Percentiles rank a stretch among this genome's conserved stretches.
These are phyloP conservation scores for Melanerpes formicivorus DNA, from an alignment of 2,113 vertebrate species.

Conservation along the genomic window DNA sequence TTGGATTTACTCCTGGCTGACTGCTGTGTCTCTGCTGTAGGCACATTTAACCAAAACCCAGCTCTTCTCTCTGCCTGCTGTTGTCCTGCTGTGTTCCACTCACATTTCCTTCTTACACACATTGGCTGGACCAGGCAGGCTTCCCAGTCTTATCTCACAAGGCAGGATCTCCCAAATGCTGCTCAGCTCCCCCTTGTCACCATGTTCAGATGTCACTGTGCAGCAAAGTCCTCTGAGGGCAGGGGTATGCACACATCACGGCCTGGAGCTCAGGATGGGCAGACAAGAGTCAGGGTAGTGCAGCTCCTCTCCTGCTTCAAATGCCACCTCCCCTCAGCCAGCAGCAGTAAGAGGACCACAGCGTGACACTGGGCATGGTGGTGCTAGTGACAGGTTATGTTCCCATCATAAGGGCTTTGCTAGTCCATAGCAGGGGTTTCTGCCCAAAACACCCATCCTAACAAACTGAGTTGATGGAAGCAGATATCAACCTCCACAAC, in stretches of 20 bases:
- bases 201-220: accelerated
- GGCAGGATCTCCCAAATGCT: accelerated
- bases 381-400: background rate
- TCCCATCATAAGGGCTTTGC: background rate
- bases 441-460: background rate
- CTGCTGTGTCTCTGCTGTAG: background rate
- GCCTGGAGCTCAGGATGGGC: background rate
- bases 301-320: background rate
- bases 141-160: background rate
- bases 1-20: background rate
- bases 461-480: background rate
- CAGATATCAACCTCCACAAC: background rate
- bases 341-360: background rate
- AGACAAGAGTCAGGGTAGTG: background rate
- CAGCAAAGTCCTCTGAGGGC: accelerated
- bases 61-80: background rate
- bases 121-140: background rate
- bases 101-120: background rate
- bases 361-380: background rate
- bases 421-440: background rate
- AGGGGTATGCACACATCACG: accelerated
- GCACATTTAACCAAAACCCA: background rate
- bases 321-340: background rate
- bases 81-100: background rate
- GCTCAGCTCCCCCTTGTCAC: accelerated